These are phyloP conservation scores for Lysandra coridon DNA, from an alignment of 2,888 invertebrate species.

Conservation along the genomic window DNA sequence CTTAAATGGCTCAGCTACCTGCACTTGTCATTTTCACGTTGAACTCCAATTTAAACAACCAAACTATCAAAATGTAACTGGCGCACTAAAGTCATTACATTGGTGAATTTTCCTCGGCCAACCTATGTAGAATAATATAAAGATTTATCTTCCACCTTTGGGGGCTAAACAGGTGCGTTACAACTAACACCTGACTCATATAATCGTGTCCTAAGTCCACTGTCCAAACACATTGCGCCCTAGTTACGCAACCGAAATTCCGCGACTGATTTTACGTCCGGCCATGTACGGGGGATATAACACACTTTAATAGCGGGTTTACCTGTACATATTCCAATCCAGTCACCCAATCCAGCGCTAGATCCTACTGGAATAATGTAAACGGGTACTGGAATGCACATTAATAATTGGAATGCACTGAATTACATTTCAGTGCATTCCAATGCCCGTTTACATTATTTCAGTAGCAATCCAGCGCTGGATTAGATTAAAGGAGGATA, in stretches of 20 bases:
- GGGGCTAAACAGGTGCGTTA: conserved; percentile 11
- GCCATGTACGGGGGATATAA: not conserved
- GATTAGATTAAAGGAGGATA: no score
- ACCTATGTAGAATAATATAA: conserved; percentile 14
- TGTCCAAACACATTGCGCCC: not conserved
- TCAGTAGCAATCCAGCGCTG: no score
- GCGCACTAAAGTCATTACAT: conserved; percentile 10
- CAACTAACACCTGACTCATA: not conserved
- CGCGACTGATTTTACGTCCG: not conserved
- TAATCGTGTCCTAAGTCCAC: not conserved
- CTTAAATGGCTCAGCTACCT: no score
- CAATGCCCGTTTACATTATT: no score
- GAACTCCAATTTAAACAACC: not conserved
- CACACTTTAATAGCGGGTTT: no score
- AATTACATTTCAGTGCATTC: no score
- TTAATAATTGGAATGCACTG: no score
- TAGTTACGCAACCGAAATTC: not conserved
- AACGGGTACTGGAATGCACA: no score
- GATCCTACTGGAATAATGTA: no score
- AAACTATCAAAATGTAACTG: not conserved
- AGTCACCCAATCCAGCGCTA: no score
- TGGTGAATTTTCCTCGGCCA: not conserved
- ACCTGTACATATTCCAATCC: no score
- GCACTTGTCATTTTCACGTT: no score
- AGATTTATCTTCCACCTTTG: conserved; percentile 22